Base-by-base conservation (phyloP, 2,888 invertebrate genomes). In the Volucella zonaria region DNA sequence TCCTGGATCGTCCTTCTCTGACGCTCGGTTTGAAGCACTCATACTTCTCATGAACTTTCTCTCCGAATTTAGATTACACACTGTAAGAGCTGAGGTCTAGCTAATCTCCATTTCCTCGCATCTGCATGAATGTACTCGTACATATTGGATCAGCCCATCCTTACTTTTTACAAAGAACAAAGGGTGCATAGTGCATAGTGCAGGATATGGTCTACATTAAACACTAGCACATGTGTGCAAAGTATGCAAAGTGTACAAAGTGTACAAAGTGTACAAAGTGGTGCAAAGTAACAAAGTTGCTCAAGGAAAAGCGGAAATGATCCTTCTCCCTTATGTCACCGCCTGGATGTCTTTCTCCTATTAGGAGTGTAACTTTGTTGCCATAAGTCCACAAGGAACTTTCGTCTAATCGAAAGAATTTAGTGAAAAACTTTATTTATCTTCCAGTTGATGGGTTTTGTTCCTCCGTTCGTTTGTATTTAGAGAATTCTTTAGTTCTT, bases 391-490 rank as follows among this genome's bases (percentile, higher is more conserved):
- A 83, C 70, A 79, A 52, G 59, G 47, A 77, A 73, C 64, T 77
- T 76, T 76, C 71, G 38, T 73, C 81, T 85, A 76, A 85, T 85
- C 85, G 81, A 85, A 80, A 79, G 83, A 81, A 85, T 77, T 85
- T 81, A 81, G 80, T 52, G 68, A 81, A 83, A 31, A 85, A 81
- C 73, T 81, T 85, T 85, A 81, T 81, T 85, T 85, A 77, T 81
- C 76, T 76, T 62, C 8, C 52, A 71, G 76, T 68, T 77, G 67
- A 68, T 68, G 76, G 61, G 6, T 4, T 31, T 31, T 31, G 6
- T 31, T 31, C 18, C 18, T 23, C 18, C 18, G 2, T 23, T 23
- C 18, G 18, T 23, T 23, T 23, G 18, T 23, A 23, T 23, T 6
- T 31, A 31, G 31, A 31, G 6, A 31, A 31, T 31, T 31, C 31